Evolutionary conservation across 2,113 vertebrate species (phyloP), one percentile per base, ranked within the genome.

Genomic region (Climacteris rufus): DNA sequence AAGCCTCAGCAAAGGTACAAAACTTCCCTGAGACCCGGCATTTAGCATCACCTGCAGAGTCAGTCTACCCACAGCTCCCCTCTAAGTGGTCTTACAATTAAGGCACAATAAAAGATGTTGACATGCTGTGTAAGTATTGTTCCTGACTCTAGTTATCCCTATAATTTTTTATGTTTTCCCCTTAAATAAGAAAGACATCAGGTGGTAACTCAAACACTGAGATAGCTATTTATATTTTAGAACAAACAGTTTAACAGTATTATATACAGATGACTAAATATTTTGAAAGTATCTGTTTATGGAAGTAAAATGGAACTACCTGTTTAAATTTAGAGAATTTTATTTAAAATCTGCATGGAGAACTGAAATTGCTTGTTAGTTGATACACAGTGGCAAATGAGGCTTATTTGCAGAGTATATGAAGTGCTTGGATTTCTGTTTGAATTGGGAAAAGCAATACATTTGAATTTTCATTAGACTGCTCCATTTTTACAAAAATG

Each of bases 261-360:
- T 98, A 98, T 98, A 99, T 97, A 99, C 98, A 98, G 97, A 98
- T 97, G 97, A 96, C 97, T 98, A 98, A 98, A 98, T 98, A 98
- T 99, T 99, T 99, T 98, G 98, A 98, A 98, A 97, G 86, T 96
- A 90, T 97, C 98, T 98, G 97, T 97, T 97, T 98, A 98, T 97
- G 96, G 97, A 97, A 94, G 90, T 71, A 97, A 98, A 98, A 98
- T 98, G 96, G 98, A 98, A 97, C 95, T 98, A 98, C 98, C 98
- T 98, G 96, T 97, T 98, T 98, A 97, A 97, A 97, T 97, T 95
- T 97, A 94, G 96, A 96, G 95, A 97, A 94, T 97, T 98, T 97
- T 97, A 97, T 97, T 96, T 95, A 92, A 97, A 97, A 98, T 97
- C 96, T 97, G 91, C 95, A 96, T 93, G 96, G 81, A 39, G 91